phyloP scores from a whole-genome alignment of 2,797 vertebrate species.

The Sebastes glaucus region DNA sequence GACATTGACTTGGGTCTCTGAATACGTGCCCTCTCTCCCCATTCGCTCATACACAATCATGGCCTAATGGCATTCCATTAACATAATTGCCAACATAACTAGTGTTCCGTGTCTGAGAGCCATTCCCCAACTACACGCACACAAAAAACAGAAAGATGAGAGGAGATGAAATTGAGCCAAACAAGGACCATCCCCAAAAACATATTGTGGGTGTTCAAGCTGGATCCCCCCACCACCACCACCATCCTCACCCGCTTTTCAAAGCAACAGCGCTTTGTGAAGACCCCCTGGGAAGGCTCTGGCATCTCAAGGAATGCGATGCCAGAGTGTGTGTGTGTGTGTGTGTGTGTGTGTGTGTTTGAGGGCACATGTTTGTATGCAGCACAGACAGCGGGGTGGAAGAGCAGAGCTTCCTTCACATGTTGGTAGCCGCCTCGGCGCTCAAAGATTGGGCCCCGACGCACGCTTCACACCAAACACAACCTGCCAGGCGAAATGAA shows the following conservation, averaged over 20 bases:
- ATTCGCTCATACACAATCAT: slow-evolving; percentile 97
- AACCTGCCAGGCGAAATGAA: slow-evolving; percentile 99
- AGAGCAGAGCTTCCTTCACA: slow-evolving; percentile 72
- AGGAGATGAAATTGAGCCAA: slow-evolving; percentile 70
- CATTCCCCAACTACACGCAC: slow-evolving; percentile 87
- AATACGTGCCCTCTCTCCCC: slow-evolving; percentile 90
- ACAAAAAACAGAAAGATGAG: slow-evolving; percentile 60
- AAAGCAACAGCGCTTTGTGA: slow-evolving; percentile 72
- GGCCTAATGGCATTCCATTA: slow-evolving; percentile 99
- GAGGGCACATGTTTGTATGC: slow-evolving; percentile 73
- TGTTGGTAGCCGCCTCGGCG: slow-evolving; percentile 66
- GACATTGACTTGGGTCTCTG: slow-evolving; percentile 78
- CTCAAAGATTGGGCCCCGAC: slow-evolving; percentile 79
- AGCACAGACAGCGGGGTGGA: slow-evolving; percentile 69
- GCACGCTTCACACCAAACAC: slow-evolving; percentile 91
- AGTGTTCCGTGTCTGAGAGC: slow-evolving; percentile 95
- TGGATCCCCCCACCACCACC: slow-evolving; percentile 22
- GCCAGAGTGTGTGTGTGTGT: slow-evolving; percentile 35
- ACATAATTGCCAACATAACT: slow-evolving; percentile 98
- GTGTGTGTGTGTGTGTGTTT: slow-evolving; percentile 13
- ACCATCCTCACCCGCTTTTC: slow-evolving; percentile 57
- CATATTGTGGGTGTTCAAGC: slow-evolving; percentile 75
- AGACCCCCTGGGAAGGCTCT: slow-evolving; percentile 79
- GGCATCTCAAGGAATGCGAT: slow-evolving; percentile 80
- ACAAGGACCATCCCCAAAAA: slow-evolving; percentile 74